Base-by-base conservation (phyloP, 2,888 invertebrate species). In the Fragum whitleyi region DNA sequence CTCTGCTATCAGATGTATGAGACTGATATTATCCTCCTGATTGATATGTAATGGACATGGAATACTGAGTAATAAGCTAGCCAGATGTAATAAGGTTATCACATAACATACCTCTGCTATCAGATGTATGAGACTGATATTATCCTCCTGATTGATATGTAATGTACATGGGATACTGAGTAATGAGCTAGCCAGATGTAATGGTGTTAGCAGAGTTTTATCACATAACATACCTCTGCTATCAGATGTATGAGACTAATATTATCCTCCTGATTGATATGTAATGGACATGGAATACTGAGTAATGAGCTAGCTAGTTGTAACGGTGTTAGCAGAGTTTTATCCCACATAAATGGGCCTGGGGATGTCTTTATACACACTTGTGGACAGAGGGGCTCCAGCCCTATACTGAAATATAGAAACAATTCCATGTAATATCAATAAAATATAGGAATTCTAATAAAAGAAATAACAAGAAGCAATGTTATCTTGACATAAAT, bases 311-410 rank as follows among this genome's bases (percentile, higher is more conserved):
- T 95, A 81, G 97, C 97, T 42, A 98, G 94, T 91, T 97, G 97
- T 32, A 97, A 96, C 2, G 98, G 98, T 0, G 97, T 93, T 19
- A 94, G 91, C 68, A 94, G 93, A 42, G 94, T 93, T 16, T 94
- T 91, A 28, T 91, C 91, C 47, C 94, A 93, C 5, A 94, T 90
- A 9, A 91, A 90, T 21, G 92, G 90, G 87, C 95, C 94, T 2
- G 95, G 95, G 74, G 95, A 94, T 59, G 95, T 94, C 36, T 95
- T 95, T 91, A 96, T 96, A 93, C 96, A 96, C n/a, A 97, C 96
- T 95, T 97, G 97, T 0, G 99, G 98, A 94, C 98, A 98, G 55
- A 98, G 94, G 0, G 99, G 98, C 93, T 98, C 98, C 29, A 99
- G 96, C 7, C 97, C 97, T 91, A 98, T 96, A 93, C 98, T 98